phyloP scores from a whole-genome alignment of 53 echinoderm and acorn worm genomes.

The Luidia sarsii region DNA sequence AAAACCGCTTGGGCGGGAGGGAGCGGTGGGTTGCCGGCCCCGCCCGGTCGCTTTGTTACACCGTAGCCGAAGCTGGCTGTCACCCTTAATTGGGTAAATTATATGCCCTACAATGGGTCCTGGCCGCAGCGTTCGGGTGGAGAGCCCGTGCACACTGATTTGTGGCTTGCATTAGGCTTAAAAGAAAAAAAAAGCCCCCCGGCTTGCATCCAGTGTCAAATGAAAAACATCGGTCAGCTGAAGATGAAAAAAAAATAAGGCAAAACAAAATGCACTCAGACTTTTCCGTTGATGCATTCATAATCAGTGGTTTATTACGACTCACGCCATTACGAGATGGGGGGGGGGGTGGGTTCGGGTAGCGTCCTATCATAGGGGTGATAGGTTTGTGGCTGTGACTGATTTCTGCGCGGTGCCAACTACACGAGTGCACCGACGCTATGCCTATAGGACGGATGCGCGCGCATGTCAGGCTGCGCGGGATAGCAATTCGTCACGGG shows the following conservation, averaged over 20 bases:
- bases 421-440: too few species aligned
- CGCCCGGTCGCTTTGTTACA: constrained; percentile 40
- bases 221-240: not conserved
- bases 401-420: too few species aligned
- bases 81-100: constrained; percentile 55
- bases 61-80: constrained; percentile 17
- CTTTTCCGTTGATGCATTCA: constrained; percentile 28
- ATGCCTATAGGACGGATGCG: too few species aligned
- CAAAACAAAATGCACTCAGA: constrained; percentile 7
- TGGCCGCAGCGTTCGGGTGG: not conserved
- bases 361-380: too few species aligned
- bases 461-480: too few species aligned
- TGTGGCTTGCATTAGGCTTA: constrained; percentile 17
- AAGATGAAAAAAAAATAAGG: constrained; percentile 13
- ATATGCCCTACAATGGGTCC: constrained; percentile 21
- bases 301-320: constrained; percentile 47
- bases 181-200: constrained; percentile 1
- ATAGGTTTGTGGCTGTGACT: too few species aligned
- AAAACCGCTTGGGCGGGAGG: constrained; percentile 36
- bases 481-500: too few species aligned
- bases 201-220: constrained; percentile 13
- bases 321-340: constrained; percentile 17
- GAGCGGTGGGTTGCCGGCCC: not conserved
- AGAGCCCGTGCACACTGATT: not conserved
- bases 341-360: too few species aligned